Base-by-base conservation (phyloP, 1,140 invertebrate genomes). In the Telenomus remus region DNA sequence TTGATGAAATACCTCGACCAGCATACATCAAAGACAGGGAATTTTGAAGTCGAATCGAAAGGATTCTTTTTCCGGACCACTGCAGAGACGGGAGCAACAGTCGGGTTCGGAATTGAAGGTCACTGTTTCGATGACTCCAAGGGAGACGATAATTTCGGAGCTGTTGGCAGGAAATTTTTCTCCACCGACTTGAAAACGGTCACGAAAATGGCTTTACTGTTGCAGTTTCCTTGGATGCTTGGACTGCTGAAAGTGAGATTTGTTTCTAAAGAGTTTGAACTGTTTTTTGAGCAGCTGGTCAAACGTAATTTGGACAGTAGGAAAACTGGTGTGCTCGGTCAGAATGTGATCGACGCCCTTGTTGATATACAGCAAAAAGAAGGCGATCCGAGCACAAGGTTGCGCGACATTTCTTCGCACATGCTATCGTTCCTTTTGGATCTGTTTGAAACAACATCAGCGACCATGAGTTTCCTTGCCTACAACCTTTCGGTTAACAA, bases 41-140 rank as follows among this genome's bases (percentile, higher is more conserved):
- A 43, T 7, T 34, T 9, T 3, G 80, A 85, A 12, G 7, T 84
- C 0, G 81, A 87, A 12, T 19, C 77, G n/a, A 82, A 81, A 46
- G 63, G 76, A 1, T 53, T 83, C 4, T 81, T 79, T 13, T 54
- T 71, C 0, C 72, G 70, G 33, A 81, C 77, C 16, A 83, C 85
- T 0, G 63, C 43, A 4, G 74, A 81, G 15, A 12, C 76, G 0
- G 49, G 35, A 6, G 68, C 78, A 0, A 71, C 57, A 4, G 46
- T 75, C 0, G 79, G 68, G 11, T 73, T 82, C 33, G 78, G 78
- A 0, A 56, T 79, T 4, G 74, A 78, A 34, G 78, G 70, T 15
- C 3, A 78, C 3, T 72, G 77, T 34, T 84, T 84, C 43, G 54
- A 78, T 12, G 70, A 73, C 4, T 34, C 16, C 14, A 56, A 51